Base-by-base conservation (phyloP, 2,888 invertebrate species). In the Entomobrya proxima region DNA sequence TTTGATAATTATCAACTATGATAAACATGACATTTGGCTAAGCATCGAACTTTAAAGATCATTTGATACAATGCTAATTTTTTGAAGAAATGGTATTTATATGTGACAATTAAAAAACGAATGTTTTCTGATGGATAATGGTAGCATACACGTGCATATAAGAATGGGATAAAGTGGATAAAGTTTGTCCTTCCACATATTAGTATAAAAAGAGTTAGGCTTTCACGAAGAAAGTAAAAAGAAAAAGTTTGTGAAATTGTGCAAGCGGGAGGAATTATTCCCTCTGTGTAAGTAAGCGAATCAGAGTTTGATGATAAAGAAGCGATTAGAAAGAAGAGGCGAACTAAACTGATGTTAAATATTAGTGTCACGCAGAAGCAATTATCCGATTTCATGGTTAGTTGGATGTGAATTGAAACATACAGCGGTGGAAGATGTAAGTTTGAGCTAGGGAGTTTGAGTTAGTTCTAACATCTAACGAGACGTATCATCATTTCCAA, bases 381-480 rank as follows among this genome's bases (percentile, higher is more conserved):
- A 89, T 89, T 89, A 89, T 88, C 86, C 87, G 87, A 89, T 89
- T 89, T 89, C 86, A 79, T 78, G 87, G 86, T 83, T 87, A 82
- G 88, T 80, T 89, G 86, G 44, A 84, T 88, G 85, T 89, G 88
- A 88, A 89, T 88, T 69, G 84, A 87, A 80, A 84, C 58, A 85
- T 32, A 69, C 72, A 67, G 35, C 64, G 15, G 9, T 6, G 18
- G 6, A 30, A 15, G 35, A 32, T 30, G 15, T 32, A 30, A 32
- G 35, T 55, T 24, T 4, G 11, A 21, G 24, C 6, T 27, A 40
- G 30, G 24, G 32, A 64, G 18, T 15, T 21, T 32, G 13, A 24
- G 21, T 55, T 55, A 55, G 6, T 21, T 24, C 3, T 24, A 55
- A n/a, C 21, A 18, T 5, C 24, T 9, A 24, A 64, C n/a, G n/a